A percentile compares a stretch with the other conserved stretches of the same genome.
phyloP scores from a whole-genome alignment of 2,113 vertebrate species.

The Hyla sarda region DNA sequence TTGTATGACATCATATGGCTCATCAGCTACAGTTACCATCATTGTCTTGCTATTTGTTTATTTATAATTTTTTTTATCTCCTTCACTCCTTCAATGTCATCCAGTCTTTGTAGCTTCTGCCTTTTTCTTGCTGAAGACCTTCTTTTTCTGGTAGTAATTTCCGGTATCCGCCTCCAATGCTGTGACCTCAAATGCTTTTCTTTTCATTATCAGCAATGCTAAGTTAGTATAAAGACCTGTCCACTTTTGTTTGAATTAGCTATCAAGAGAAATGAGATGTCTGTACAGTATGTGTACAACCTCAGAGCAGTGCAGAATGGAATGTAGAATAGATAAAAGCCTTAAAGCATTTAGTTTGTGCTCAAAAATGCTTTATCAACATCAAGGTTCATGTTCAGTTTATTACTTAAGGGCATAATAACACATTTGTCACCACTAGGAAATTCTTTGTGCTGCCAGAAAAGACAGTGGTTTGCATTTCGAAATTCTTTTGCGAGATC shows the following conservation, averaged over 20 bases:
- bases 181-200: conserved; percentile 20
- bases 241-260: conserved; percentile 24
- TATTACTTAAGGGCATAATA: conserved; percentile 56
- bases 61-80: not conserved
- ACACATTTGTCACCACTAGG: conserved; percentile 51
- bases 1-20: not conserved
- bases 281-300: conserved; percentile 39
- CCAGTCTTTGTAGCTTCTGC: not conserved
- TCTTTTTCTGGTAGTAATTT: not conserved
- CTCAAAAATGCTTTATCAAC: conserved; percentile 49
- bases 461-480: conserved; percentile 40
- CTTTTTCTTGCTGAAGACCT: not conserved
- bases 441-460: conserved; percentile 46
- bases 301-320: conserved; percentile 31
- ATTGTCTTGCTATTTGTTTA: not conserved
- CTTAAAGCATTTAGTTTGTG: conserved; percentile 44
- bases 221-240: conserved; percentile 30
- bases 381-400: conserved; percentile 53
- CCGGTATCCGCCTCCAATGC: not conserved
- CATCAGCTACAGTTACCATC: not conserved
- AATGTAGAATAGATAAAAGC: conserved; percentile 55
- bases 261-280: conserved; percentile 38
- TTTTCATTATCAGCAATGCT: conserved; percentile 7
- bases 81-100: not conserved
- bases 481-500: conserved; percentile 8